Evolutionary conservation across 2,797 vertebrate species (phyloP).

Genomic region (Cynopterus sphinx): DNA sequence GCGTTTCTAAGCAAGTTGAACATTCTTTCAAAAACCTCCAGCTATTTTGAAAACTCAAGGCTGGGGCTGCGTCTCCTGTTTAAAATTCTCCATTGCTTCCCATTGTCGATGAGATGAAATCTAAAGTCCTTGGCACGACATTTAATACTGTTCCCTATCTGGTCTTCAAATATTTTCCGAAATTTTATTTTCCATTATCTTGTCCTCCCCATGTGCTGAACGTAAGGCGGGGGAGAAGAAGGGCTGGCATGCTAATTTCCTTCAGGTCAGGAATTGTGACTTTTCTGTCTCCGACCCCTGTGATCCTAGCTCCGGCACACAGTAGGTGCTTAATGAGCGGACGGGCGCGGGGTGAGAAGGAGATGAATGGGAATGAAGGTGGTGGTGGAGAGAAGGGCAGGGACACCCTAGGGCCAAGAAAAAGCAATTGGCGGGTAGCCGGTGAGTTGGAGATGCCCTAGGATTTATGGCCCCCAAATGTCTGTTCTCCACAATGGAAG

Average conservation of each 20-base stretch:
- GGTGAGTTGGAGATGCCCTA: background rate
- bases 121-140: background rate
- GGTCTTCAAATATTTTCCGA: background rate
- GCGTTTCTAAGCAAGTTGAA: conserved; percentile 8
- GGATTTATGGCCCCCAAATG: background rate
- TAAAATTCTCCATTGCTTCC: background rate
- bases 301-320: background rate
- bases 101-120: conserved; percentile 1
- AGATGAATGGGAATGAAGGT: background rate
- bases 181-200: background rate
- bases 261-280: background rate
- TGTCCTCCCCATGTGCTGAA: background rate
- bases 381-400: background rate
- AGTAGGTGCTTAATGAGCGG: background rate
- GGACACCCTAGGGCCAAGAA: background rate
- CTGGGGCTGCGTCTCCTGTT: background rate
- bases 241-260: background rate
- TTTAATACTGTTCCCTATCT: background rate
- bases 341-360: background rate
- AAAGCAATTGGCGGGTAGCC: background rate
- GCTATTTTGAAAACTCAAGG: background rate
- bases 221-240: background rate
- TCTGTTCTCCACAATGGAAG: background rate
- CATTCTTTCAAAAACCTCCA: background rate
- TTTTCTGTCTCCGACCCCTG: background rate